Evolutionary conservation across 2,888 invertebrate genomes (phyloP), one percentile per base, ranked within the genome.

Genomic region (Agelastica alni): DNA sequence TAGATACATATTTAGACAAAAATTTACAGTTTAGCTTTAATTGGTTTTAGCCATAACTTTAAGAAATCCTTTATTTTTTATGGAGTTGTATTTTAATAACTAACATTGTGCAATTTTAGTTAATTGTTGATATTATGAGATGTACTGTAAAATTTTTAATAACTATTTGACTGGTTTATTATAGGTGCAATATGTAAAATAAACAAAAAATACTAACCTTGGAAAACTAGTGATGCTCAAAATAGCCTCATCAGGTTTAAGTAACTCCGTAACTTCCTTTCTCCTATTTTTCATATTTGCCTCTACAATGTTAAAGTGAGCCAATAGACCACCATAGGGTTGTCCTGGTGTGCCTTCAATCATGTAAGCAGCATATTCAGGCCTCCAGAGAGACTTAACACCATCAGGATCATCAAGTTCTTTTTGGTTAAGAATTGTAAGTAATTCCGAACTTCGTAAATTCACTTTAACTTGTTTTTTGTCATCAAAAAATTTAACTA

Each of bases 331-430:
- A 4, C 96, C 96, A 70, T 96, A 98, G 0, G 94, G 94, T 70
- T 89, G 87, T 1, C 99, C 98, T 0, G 99, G 99, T 0, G 99
- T 99, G 12, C 98, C 98, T 80, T 99, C 97, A 53, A 97, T 85
- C 97, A 99, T 98, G 73, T 97, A 99, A n/a, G 92, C 89, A 2
- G 94, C 98, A 80, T 95, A 99, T 78, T 99, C 99, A 0, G 98
- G 98, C 45, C 96, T 85, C 99, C 99, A 99, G 32, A 96, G 77
- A 0, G 91, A 93, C 72, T 93, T 92, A 0, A 89, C 89, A 68
- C 83, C 87, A 69, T 81, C 74, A 52, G 93, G 92, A 79, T 93
- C 85, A 46, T 83, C 82, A 30, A 78, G 73, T 78, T 95, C 93
- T 70, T 89, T 90, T 77, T 91, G 88, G 73, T 94, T 91, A 26